These are phyloP conservation scores for Tortricodes alternella DNA, from an alignment of 2,888 invertebrate genomes.

Conservation along the genomic window DNA sequence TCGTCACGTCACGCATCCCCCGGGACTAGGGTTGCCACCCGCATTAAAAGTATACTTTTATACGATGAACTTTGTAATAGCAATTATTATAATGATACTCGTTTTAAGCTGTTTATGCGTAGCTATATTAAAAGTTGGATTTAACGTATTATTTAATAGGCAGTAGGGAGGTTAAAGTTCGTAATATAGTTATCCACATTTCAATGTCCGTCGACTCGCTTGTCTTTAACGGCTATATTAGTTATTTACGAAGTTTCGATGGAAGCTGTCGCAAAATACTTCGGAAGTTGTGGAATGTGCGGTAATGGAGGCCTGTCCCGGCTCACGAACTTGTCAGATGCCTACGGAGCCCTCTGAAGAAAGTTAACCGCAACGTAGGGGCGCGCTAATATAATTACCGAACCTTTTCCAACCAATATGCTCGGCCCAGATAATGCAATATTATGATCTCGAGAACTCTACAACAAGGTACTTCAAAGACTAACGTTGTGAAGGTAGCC, in stretches of 20 bases:
- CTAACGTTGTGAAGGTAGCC: conserved; percentile 12
- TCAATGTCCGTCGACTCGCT: not conserved
- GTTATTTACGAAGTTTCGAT: conserved; percentile 29
- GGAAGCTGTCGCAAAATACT: conserved; percentile 27
- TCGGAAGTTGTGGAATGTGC: conserved; percentile 28
- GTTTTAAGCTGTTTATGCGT: conserved; percentile 18
- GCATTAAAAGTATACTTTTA: conserved; percentile 33
- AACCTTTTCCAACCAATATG: conserved; percentile 31
- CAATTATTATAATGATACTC: conserved; percentile 28
- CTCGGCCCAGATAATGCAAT: conserved; percentile 21
- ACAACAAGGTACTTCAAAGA: conserved; percentile 25
- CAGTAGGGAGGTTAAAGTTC: not conserved
- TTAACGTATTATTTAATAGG: not conserved
- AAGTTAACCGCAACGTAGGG: conserved; percentile 30
- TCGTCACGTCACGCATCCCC: conserved; percentile 55
- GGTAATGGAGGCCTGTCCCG: conserved; percentile 26
- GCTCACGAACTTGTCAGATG: conserved; percentile 28
- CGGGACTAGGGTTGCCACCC: conserved; percentile 35
- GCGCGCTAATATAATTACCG: conserved; percentile 29
- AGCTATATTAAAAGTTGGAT: conserved; percentile 13
- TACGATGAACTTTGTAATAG: conserved; percentile 21
- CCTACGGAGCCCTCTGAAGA: conserved; percentile 27
- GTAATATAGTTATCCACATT: not conserved
- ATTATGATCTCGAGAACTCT: conserved; percentile 27
- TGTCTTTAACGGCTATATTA: conserved; percentile 1